phyloP scores from a whole-genome alignment of 1,140 invertebrate genomes.

The Papilio aristodemus region DNA sequence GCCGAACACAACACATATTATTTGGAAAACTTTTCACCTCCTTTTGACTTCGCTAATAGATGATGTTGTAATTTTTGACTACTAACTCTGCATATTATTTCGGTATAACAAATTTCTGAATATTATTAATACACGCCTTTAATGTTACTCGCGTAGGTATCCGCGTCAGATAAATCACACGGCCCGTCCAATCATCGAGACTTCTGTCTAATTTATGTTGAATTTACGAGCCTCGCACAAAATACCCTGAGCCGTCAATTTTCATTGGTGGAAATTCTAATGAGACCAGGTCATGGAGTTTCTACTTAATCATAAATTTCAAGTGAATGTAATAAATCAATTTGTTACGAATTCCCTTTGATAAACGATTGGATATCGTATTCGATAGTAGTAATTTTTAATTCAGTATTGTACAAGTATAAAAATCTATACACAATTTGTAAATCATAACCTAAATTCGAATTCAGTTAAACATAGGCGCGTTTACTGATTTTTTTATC shows the following conservation, averaged over 20 bases:
- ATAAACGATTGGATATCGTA: not conserved
- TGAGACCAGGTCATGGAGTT: slow-evolving; percentile 17
- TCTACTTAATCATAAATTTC: slow-evolving; percentile 31
- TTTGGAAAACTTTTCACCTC: not conserved
- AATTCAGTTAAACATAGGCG: no score
- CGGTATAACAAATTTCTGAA: slow-evolving; percentile 8
- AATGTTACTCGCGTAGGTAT: slow-evolving; percentile 31
- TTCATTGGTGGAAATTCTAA: slow-evolving; percentile 31
- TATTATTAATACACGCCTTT: slow-evolving; percentile 29
- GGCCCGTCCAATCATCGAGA: slow-evolving; percentile 33
- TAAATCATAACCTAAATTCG: no score
- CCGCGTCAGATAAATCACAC: slow-evolving; percentile 18
- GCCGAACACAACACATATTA: no score
- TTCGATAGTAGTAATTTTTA: not conserved
- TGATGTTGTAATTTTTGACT: not conserved
- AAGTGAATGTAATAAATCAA: slow-evolving; percentile 25
- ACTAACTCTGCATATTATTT: not conserved
- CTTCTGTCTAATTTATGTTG: slow-evolving; percentile 32
- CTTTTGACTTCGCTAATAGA: not conserved
- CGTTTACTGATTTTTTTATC: no score
- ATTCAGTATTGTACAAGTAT: no score
- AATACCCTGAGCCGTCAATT: slow-evolving; percentile 31
- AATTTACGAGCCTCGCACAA: slow-evolving; percentile 25
- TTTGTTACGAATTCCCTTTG: slow-evolving; percentile 6
- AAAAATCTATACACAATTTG: no score